These are phyloP conservation scores for Sylvia atricapilla DNA, from an alignment of 2,113 vertebrate genomes.

Conservation along the genomic window DNA sequence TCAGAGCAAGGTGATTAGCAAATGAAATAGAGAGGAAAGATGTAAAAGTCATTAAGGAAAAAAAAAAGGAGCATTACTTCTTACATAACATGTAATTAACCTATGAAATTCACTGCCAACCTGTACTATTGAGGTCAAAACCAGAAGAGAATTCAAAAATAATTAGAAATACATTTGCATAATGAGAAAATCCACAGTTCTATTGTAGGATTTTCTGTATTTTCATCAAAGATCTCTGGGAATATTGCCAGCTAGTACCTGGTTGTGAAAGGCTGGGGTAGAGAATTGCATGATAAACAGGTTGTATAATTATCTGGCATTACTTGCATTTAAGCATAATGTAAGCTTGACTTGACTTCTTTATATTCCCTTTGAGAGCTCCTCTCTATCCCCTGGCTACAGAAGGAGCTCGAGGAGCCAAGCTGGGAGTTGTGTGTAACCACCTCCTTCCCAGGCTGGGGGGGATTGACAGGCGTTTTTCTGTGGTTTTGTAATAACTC, in stretches of 20 bases:
- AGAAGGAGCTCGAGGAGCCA: not conserved
- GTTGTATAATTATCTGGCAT: slow-evolving; percentile 29
- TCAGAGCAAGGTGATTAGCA: not conserved
- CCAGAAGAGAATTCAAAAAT: slow-evolving; percentile 16
- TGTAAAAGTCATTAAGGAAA: slow-evolving; percentile 8
- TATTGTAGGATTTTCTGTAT: slow-evolving; percentile 11
- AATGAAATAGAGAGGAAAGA: not conserved
- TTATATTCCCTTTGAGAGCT: not conserved
- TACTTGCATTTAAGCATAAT: not conserved
- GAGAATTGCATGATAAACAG: slow-evolving; percentile 8
- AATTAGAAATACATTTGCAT: slow-evolving; percentile 45
- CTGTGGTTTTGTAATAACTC: not conserved
- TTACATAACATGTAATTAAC: slow-evolving; percentile 40
- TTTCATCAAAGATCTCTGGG: slow-evolving; percentile 4
- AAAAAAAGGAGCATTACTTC: not conserved
- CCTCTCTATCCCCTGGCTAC: not conserved
- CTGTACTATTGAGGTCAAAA: slow-evolving; percentile 23
- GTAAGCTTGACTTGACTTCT: not conserved
- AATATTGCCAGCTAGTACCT: slow-evolving; percentile 36
- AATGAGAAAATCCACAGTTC: slow-evolving; percentile 46
- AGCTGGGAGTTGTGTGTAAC: not conserved
- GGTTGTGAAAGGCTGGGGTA: slow-evolving; percentile 5
- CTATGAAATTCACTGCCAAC: slow-evolving; percentile 28
- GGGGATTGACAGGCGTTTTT: not conserved
- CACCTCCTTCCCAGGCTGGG: not conserved